Conservation (phyloP, 2,888 invertebrate genomes). For the Tuta absoluta region DNA sequence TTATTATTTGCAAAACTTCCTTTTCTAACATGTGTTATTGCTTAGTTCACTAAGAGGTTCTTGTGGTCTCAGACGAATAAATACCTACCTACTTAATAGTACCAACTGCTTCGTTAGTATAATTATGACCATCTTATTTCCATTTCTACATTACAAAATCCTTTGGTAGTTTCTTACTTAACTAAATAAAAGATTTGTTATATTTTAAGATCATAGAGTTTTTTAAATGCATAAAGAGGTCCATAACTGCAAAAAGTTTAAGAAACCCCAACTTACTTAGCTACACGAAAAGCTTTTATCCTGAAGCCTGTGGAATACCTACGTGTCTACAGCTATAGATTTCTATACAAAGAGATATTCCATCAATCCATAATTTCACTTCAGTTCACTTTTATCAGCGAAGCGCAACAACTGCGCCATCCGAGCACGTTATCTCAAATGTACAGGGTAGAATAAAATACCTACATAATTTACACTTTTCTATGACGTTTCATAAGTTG, state of each 20-base stretch:
- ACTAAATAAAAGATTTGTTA: too few species aligned
- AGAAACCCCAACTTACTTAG: neutral
- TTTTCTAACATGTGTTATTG: neutral
- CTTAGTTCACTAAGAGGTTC: too few species aligned
- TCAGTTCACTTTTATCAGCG: conserved; percentile 15
- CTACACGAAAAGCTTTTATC: neutral
- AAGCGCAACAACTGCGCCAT: conserved; percentile 17
- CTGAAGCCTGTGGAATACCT: neutral
- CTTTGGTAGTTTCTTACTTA: too few species aligned
- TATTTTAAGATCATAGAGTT: too few species aligned
- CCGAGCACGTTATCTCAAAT: conserved; percentile 16
- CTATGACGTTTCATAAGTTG: too few species aligned
- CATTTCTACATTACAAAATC: too few species aligned
- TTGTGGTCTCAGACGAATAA: too few species aligned
- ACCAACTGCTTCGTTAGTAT: too few species aligned
- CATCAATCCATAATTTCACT: conserved; percentile 20
- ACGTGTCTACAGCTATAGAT: neutral
- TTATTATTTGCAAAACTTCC: neutral
- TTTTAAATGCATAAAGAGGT: too few species aligned
- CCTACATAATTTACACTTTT: neutral
- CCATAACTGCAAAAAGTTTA: too few species aligned
- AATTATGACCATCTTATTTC: too few species aligned
- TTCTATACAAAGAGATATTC: neutral
- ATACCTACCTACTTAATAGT: too few species aligned
- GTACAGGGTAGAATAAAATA: conserved; percentile 1